Base-by-base conservation (phyloP, 2,888 invertebrate genomes). In the Apodemia duryi region DNA sequence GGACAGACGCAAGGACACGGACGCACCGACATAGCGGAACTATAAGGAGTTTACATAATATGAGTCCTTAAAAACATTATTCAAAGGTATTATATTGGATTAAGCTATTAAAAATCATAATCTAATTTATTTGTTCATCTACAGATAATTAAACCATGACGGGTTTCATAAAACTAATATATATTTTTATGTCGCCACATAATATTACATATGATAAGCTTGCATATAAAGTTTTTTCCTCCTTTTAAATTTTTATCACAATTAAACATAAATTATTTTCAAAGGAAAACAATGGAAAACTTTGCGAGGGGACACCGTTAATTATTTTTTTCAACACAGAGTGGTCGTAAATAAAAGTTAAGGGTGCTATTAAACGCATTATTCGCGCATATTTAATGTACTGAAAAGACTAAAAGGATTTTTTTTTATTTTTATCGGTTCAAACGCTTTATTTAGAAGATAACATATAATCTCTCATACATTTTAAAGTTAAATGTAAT, bases 301-400 rank as follows among this genome's bases (percentile, higher is more conserved):
- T 82, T 77, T 75, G 78, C 76, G 69, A 80, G 78, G 80, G 89
- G 82, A 80, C 80, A 83, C 76, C 84, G 84, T 88, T 87, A 85
- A 85, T 89, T 85, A 82, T 87, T 87, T 88, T 83, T 89, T 87
- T 83, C 77, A 79, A 85, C 79, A 78, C 79, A 77, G 76, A 79
- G 72, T 78, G 83, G 81, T 81, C 86, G 78, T 91, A 89, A 90
- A 90, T 90, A 88, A 86, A 83, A 79, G 85, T 88, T 86, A 90
- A 88, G 86, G 90, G 89, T 86, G 88, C 88, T 86, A 89, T 91
- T 90, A 91, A 90, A 88, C 86, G 88, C 86, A 89, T 89, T 89
- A 89, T 87, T 88, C 85, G 81, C 86, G 86, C 84, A 89, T 88
- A 85, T 89, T 91, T 89, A 89, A 90, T 91, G 86, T 88, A 88